A percentile compares a stretch with the other conserved stretches of the same genome.
These are phyloP conservation scores for Sarotherodon lohbergeri DNA, from an alignment of 2,113 vertebrate species.

Conservation along the genomic window DNA sequence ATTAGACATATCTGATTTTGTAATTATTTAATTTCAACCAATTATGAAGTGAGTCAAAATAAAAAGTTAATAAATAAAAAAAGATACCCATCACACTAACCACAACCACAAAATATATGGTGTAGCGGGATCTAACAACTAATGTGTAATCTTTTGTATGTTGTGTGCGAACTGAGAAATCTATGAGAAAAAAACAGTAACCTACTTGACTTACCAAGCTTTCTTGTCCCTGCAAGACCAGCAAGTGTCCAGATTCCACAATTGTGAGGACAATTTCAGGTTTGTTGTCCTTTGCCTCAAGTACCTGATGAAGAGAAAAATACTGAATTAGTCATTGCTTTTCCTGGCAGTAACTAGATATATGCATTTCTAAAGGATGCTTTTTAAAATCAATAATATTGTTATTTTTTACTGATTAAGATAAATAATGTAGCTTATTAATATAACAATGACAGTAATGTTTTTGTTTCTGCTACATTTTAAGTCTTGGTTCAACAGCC, in stretches of 20 bases:
- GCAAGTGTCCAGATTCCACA: constrained; percentile 81
- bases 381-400: neutral
- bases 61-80: neutral
- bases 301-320: constrained; percentile 66
- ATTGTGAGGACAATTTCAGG: constrained; percentile 76
- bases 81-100: neutral
- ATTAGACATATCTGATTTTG: neutral
- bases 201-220: constrained; percentile 75
- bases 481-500: neutral
- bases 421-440: neutral
- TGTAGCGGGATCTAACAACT: neutral
- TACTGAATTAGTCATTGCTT: neutral
- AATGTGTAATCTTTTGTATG: neutral
- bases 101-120: neutral
- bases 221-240: constrained; percentile 79
- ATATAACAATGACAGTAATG: neutral
- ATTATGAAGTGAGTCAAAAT: neutral
- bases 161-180: neutral
- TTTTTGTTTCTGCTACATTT: neutral
- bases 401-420: neutral
- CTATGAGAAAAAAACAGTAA: neutral
- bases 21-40: neutral
- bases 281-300: constrained; percentile 72
- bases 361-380: neutral
- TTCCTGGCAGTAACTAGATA: neutral